Conservation (phyloP, 2,113 vertebrate genomes). For the Mohoua ochrocephala region DNA sequence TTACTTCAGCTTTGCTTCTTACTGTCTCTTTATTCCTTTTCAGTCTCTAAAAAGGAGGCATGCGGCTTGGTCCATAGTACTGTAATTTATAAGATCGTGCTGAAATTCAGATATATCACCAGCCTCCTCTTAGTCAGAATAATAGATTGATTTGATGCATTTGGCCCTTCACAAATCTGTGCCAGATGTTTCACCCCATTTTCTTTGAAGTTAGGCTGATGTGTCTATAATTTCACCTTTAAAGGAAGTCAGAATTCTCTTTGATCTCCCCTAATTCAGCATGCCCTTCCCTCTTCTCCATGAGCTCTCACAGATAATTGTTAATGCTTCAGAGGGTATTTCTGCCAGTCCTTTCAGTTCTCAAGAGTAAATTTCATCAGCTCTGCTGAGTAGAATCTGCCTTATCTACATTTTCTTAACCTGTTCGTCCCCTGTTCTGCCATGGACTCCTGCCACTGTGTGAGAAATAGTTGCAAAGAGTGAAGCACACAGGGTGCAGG, state of each 20-base stretch:
- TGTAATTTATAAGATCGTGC: not conserved
- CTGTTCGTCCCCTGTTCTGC: not conserved
- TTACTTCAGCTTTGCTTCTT: not conserved
- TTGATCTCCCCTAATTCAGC: not conserved
- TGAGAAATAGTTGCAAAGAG: not conserved
- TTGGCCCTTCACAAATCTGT: not conserved
- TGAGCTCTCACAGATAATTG: not conserved
- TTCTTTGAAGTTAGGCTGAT: not conserved
- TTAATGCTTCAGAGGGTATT: constrained; percentile 20
- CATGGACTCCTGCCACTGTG: not conserved
- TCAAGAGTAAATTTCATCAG: not conserved
- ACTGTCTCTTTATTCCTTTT: not conserved
- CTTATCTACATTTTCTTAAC: not conserved
- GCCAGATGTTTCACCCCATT: not conserved
- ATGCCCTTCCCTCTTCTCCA: not conserved
- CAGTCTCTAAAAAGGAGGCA: not conserved
- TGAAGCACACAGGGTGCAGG: not conserved
- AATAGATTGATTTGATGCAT: not conserved
- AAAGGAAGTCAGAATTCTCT: not conserved
- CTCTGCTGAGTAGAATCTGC: not conserved
- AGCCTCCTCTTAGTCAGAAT: not conserved
- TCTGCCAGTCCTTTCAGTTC: not conserved
- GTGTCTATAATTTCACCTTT: not conserved
- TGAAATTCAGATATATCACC: not conserved
- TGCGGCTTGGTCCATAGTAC: not conserved